These are phyloP conservation scores for Lasioglossum oenotherae DNA, from an alignment of 2,888 invertebrate genomes.

Conservation along the genomic window DNA sequence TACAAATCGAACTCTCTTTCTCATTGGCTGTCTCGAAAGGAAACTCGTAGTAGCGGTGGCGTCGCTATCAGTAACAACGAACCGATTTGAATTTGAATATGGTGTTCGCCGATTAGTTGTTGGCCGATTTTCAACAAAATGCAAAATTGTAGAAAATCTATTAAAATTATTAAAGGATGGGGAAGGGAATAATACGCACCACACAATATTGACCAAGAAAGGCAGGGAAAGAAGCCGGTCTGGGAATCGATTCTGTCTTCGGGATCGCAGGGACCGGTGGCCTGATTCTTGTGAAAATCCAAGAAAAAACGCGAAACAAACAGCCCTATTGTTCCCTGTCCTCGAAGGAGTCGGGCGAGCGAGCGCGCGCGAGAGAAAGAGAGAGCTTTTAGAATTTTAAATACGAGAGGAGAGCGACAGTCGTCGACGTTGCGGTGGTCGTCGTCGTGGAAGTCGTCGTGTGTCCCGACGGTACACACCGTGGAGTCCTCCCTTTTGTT, in stretches of 20 bases:
- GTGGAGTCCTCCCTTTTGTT: slow-evolving; percentile 45
- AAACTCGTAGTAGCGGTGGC: no score
- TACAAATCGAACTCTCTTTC: no score
- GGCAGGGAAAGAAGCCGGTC: not conserved
- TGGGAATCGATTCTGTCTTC: slow-evolving; percentile 26
- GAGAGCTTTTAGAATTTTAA: slow-evolving; percentile 49
- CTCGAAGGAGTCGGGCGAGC: slow-evolving; percentile 37
- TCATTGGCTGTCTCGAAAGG: no score
- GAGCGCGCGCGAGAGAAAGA: not conserved
- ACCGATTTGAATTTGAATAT: no score
- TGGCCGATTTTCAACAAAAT: no score
- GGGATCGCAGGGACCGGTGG: slow-evolving; percentile 18
- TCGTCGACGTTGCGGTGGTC: not conserved
- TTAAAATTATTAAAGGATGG: no score
- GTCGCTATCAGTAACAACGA: no score
- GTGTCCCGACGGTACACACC: slow-evolving; percentile 23
- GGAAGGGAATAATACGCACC: no score
- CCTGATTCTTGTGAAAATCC: slow-evolving; percentile 30
- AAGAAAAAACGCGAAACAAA: slow-evolving; percentile 37
- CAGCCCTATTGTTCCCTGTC: slow-evolving; percentile 50
- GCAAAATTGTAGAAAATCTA: no score
- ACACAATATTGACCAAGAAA: not conserved
- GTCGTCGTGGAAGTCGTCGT: not conserved
- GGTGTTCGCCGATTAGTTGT: no score
- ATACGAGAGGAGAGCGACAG: not conserved